phyloP scores from a whole-genome alignment of 1,140 invertebrate species.

The Polypedilum vanderplanki region DNA sequence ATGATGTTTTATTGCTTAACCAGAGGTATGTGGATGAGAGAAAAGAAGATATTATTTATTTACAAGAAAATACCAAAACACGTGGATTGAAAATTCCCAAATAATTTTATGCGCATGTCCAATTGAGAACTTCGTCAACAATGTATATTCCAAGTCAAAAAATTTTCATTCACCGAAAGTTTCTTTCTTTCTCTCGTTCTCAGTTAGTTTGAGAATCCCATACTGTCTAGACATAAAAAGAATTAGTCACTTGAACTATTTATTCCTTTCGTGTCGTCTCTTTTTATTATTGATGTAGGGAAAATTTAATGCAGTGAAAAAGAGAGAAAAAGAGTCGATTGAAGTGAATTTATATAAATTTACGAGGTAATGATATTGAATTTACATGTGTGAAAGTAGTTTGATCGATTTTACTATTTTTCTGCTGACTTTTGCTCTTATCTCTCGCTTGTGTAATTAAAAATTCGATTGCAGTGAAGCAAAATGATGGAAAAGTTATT shows the following conservation, averaged over 20 bases:
- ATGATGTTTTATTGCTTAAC: too few species aligned
- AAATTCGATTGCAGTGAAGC: too few species aligned
- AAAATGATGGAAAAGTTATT: too few species aligned
- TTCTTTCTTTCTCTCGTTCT: not conserved
- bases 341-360: not conserved
- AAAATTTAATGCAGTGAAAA: constrained; percentile 4
- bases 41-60: too few species aligned
- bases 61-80: too few species aligned
- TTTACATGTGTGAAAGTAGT: not conserved
- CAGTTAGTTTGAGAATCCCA: not conserved
- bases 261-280: not conserved
- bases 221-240: not conserved
- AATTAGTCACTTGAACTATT: not conserved
- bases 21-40: too few species aligned
- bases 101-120: not conserved
- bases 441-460: too few species aligned
- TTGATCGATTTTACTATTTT: constrained; percentile 1
- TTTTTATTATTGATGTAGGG: not conserved
- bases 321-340: constrained; percentile 1
- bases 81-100: too few species aligned
- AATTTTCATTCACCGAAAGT: not conserved
- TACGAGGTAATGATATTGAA: not conserved
- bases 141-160: not conserved
- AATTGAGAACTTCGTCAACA: not conserved
- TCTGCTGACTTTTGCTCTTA: too few species aligned